phyloP scores from a whole-genome alignment of 2,113 vertebrate species.

The Stegostoma tigrinum region DNA sequence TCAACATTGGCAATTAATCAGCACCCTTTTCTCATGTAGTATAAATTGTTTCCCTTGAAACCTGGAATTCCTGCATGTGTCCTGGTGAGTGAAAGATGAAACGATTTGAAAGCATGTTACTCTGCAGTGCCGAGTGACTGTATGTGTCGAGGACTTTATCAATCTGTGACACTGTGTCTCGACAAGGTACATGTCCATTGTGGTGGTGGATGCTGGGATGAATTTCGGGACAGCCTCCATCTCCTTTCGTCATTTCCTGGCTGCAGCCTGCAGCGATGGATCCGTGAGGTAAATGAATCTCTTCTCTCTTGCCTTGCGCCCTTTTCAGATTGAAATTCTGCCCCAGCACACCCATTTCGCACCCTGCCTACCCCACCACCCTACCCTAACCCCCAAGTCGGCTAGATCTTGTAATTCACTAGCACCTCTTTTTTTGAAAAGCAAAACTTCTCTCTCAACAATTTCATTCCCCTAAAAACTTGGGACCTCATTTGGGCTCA shows the following conservation, averaged over 20 bases:
- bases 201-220: slow-evolving; percentile 51
- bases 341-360: not conserved
- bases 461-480: not conserved
- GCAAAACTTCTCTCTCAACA: not conserved
- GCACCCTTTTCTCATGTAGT: not conserved
- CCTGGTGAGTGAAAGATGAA: not conserved
- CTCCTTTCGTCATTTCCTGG: slow-evolving; percentile 52
- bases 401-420: no score
- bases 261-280: slow-evolving; percentile 83
- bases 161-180: slow-evolving; percentile 41
- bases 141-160: not conserved
- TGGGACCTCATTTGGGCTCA: not conserved
- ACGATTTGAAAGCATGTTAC: not conserved
- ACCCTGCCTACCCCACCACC: not conserved
- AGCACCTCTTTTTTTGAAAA: not conserved
- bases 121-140: not conserved
- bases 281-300: slow-evolving; percentile 70
- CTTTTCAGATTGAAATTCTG: not conserved
- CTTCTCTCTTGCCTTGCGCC: no score
- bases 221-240: slow-evolving; percentile 39
- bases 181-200: slow-evolving; percentile 80
- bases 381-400: not conserved
- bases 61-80: not conserved
- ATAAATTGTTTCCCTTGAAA: not conserved
- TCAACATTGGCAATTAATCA: not conserved